Evolutionary conservation across 2,797 vertebrate genomes (phyloP), one percentile per base, ranked within the genome.

Genomic region (Eulemur coronatus): DNA sequence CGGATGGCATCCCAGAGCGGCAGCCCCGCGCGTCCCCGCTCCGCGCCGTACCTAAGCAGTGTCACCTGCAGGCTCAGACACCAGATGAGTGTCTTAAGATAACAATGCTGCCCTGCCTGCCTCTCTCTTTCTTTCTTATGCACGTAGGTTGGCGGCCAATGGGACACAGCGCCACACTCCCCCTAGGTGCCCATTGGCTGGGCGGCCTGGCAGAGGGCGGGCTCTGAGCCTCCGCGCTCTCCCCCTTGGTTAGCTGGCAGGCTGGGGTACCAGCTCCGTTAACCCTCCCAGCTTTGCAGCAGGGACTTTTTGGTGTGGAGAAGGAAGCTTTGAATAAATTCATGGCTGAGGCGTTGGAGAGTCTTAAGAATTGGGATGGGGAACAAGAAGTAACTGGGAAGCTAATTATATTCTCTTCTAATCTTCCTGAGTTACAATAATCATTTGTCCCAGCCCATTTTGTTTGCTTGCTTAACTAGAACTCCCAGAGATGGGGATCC

Each of bases 141-240:
- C 98, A 98, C 95, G 97, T 97, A 96, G 55, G n/a, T 1, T 1
- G 6, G 35, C 91, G 89, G 97, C 98, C 98, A 98, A 98, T 98
- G 78, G 82, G 24, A 85, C 46, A 9, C 72, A 3, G n/a, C 80
- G 72, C 26, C 79, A 72, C 63, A 79, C 52, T 94, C 90, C 52
- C 46, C 81, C 0, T 35, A 8, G 67, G 1, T 33, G 24, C 52
- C 88, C 80, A 98, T 98, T 99, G 98, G 98, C 17, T 55, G 35
- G 7, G 15, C 2, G 48, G 82, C 91, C 75, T 35, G 94, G 94
- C 59, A 35, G 57, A 79, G 76, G 97, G 95, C 84, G 94, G 89
- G 97, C 78, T 89, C 67, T 26, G 89, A 7, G 90, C n/a, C 5
- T 69, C 91, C 50, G 76, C 17, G 94, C 95, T 46, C 30, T 43